Base-by-base conservation (phyloP, 2,888 invertebrate species). In the Neocrepidodera transversa region DNA sequence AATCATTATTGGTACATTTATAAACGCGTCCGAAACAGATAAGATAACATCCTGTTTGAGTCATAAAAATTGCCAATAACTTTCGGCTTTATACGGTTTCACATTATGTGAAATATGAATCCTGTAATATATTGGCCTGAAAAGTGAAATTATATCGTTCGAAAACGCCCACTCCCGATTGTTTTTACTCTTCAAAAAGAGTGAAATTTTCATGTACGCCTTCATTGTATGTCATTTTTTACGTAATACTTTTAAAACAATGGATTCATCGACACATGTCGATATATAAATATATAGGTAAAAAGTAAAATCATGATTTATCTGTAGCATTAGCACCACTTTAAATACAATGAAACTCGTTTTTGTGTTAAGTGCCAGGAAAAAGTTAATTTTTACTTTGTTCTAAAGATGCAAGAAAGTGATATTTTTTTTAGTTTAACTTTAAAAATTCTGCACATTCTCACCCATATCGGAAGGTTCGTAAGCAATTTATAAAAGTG, bases 81-180 rank as follows among this genome's bases (percentile, higher is more conserved):
- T 51, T 51, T 51, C 28, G 18, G 16, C 30, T 17, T 40, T 30
- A 26, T 28, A 28, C 40, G 30, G 30, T 40, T 30, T 51, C 40
- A 8, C 51, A 40, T 51, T 40, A 17, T 30, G 30, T 17, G 16
- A 30, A 42, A 30, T 42, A 42, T 42, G 30, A 30, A 40, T 51
- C 51, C 42, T 18, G 38, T 40, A 30, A 51, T 54, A 59, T 50
- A 54, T 50, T 17, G 45, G 8, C 18, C 43, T 14, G n/a, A 38
- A 43, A 59, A 54, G 59, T 49, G 50, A 59, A 59, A 59, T 40
- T 60, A 52, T 56, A 56, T 52, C 40, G 51, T 30, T 38, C 50
- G n/a, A n/a, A 43, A 17, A 16, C 60, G 56, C 56, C 60, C 35
- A 56, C 60, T n/a, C 47, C 45, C 42, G 32, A 60, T 56, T 60